A percentile compares a stretch with the other conserved stretches of the same genome.
phyloP scores from a whole-genome alignment of 2,113 vertebrate species.

The Lota lota region DNA sequence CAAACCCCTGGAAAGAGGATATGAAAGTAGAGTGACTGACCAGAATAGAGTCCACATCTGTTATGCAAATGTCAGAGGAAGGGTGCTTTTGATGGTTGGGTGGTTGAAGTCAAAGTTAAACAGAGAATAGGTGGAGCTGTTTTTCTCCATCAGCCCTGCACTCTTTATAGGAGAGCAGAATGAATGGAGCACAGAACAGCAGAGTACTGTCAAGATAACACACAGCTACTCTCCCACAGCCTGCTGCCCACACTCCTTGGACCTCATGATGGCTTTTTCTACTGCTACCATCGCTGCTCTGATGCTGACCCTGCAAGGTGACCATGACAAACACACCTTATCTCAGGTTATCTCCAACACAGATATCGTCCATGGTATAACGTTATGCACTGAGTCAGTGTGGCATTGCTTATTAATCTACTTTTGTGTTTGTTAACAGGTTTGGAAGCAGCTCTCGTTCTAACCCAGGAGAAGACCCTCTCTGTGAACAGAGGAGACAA shows the following conservation, averaged over 20 bases:
- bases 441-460: slow-evolving; percentile 17
- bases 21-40: too few species aligned
- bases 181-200: neutral
- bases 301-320: slow-evolving; percentile 25
- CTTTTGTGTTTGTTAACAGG: slow-evolving; percentile 14
- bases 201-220: neutral
- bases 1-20: too few species aligned
- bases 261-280: slow-evolving; percentile 6
- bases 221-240: neutral
- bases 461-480: slow-evolving; percentile 28
- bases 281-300: neutral
- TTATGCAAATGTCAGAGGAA: slow-evolving; percentile 4
- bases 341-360: neutral
- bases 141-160: neutral
- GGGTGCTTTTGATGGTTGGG: slow-evolving; percentile 1
- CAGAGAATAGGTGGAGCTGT: neutral
- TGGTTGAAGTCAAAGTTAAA: neutral
- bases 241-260: neutral
- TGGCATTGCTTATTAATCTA: neutral
- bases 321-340: neutral
- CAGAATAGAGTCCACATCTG: neutral
- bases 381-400: neutral
- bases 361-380: neutral
- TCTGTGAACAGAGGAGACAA: slow-evolving; percentile 12
- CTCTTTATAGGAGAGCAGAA: neutral